phyloP scores from a whole-genome alignment of 2,113 vertebrate species.

The Glareola pratincola region DNA sequence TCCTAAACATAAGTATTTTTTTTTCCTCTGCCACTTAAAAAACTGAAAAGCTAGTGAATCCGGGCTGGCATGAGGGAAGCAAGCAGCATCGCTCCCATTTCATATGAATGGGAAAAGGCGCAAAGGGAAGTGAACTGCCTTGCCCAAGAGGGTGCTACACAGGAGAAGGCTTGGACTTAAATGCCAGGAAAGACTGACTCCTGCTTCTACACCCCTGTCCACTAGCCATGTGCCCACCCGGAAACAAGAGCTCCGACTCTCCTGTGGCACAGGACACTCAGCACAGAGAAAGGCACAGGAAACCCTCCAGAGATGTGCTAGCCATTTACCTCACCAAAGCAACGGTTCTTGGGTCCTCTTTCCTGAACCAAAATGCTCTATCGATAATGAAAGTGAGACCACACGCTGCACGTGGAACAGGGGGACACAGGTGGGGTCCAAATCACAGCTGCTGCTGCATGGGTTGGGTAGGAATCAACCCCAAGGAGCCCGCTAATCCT shows the following conservation, averaged over 20 bases:
- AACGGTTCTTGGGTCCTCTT: neutral
- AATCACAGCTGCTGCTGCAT: neutral
- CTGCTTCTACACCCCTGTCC: neutral
- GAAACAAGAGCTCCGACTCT: neutral
- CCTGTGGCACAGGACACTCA: accelerated
- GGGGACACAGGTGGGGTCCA: neutral
- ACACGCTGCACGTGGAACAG: neutral
- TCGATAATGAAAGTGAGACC: neutral
- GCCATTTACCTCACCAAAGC: neutral
- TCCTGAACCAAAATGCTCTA: neutral
- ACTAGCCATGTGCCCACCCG: neutral
- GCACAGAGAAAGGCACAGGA: neutral
- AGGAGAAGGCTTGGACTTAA: neutral
- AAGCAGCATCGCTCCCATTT: neutral
- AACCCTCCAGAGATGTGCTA: neutral
- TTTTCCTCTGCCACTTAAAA: neutral
- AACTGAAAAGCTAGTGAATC: neutral
- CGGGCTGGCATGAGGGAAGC: neutral
- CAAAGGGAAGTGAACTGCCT: neutral
- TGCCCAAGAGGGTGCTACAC: neutral
- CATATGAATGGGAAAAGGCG: neutral
- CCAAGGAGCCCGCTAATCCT: neutral
- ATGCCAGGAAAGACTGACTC: neutral
- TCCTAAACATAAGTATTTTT: neutral
- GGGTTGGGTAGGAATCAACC: neutral